A percentile compares a stretch with the other conserved stretches of the same genome.
These are phyloP conservation scores for Drosophila algonquin DNA, from an alignment of 2,888 invertebrate species.

Conservation along the genomic window DNA sequence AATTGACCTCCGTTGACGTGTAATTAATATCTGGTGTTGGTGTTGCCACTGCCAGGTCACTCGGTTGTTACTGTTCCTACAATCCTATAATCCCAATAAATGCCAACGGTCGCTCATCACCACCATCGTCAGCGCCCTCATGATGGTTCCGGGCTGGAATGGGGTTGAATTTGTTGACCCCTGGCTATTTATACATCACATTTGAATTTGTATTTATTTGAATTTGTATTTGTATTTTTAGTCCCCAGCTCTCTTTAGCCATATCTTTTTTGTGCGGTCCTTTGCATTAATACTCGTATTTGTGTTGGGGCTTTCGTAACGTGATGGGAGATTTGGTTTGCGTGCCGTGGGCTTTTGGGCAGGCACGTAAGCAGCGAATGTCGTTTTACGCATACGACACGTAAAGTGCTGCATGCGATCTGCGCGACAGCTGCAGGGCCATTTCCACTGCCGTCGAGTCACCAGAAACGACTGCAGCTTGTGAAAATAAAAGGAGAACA, in stretches of 20 bases:
- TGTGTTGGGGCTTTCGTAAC: background rate
- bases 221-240: conserved; percentile 34
- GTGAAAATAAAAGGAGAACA: background rate
- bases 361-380: background rate
- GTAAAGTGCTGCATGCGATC: background rate
- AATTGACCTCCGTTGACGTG: conserved; percentile 54
- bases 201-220: conserved; percentile 10
- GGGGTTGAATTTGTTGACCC: conserved; percentile 4
- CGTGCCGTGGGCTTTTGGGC: background rate
- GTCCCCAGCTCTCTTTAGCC: conserved; percentile 4
- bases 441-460: too few species aligned
- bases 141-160: background rate
- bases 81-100: conserved; percentile 38
- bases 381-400: background rate
- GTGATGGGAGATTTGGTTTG: background rate
- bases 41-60: background rate
- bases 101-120: conserved; percentile 18
- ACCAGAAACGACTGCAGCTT: background rate
- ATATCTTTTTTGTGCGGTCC: background rate
- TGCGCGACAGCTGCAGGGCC: too few species aligned
- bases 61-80: conserved; percentile 4
- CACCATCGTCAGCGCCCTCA: background rate
- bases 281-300: background rate
- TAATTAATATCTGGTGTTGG: conserved; percentile 52
- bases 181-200: conserved; percentile 35